Conservation (phyloP, 2,888 invertebrate species). For the Agonopterix subpropinquella region DNA sequence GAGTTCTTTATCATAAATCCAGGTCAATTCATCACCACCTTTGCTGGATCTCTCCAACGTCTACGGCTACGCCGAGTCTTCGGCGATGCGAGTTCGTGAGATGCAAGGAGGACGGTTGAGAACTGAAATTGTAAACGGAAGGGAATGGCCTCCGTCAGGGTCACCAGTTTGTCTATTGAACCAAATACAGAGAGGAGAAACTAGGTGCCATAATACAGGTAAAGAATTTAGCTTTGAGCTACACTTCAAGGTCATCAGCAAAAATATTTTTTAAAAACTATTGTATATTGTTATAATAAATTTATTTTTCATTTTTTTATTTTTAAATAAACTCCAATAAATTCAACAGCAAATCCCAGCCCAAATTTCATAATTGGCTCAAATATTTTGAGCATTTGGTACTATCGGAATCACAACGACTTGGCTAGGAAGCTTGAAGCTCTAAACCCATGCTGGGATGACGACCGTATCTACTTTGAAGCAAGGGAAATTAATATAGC, state of each 20-base stretch:
- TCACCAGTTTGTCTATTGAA: conserved; percentile 27
- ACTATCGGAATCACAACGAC: conserved; percentile 83
- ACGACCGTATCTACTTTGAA: conserved; percentile 86
- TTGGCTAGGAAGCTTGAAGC: conserved; percentile 79
- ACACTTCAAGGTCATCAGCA: too few species aligned
- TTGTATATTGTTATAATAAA: too few species aligned
- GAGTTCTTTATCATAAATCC: neutral
- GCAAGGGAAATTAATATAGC: conserved; percentile 85
- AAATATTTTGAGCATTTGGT: conserved; percentile 28
- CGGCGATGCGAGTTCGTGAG: conserved; percentile 14
- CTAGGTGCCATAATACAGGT: conserved; percentile 41
- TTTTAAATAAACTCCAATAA: too few species aligned
- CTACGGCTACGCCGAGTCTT: conserved; percentile 22
- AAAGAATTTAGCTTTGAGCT: conserved; percentile 7
- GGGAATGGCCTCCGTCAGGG: conserved; percentile 27
- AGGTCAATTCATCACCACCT: conserved; percentile 35
- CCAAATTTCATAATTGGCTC: conserved; percentile 24
- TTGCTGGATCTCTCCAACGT: conserved; percentile 29
- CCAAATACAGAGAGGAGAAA: conserved; percentile 27
- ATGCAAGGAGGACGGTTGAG: conserved; percentile 23
- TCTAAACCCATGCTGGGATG: conserved; percentile 90
- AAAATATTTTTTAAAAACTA: too few species aligned
- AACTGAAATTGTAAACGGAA: conserved; percentile 21
- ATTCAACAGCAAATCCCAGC: neutral
- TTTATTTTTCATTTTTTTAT: too few species aligned